Base-by-base conservation (phyloP, 2,797 vertebrate genomes). In the Borostomias antarcticus region DNA sequence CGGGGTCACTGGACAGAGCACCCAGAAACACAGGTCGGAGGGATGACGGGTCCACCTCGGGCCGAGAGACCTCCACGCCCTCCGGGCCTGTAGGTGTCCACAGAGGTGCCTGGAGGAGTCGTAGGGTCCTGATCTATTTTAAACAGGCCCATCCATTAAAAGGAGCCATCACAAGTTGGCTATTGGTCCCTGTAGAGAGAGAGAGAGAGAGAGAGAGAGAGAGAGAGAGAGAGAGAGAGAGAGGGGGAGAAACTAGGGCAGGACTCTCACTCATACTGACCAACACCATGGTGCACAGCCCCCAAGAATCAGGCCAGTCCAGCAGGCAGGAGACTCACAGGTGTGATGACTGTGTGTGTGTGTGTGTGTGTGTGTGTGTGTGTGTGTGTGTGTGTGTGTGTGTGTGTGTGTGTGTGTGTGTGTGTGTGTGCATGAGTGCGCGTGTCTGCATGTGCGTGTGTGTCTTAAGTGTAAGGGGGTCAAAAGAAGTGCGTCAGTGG, bases 251-350 rank as follows among this genome's bases (percentile, higher is more conserved):
- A 15, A 40, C 3, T 2, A 40, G 37, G 17, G 2, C 37, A 40
- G 17, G 85, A 83, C 82, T 89, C 86, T 88, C 86, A 87, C 88
- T 83, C 85, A 82, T 68, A 85, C 83, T 86, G 86, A 86, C 87
- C 87, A 86, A 77, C 85, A 33, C 70, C 75, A n/a, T 68, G 78
- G 80, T 76, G 82, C 83, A 86, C 84, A 85, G 78, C 84, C 80
- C 76, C 70, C 62, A 40, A 48, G 74, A 90, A 89, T 85, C 81
- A 88, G 87, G 87, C 88, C 87, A 88, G 66, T 83, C 81, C 70
- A 83, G 33, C 35, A 58, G 10, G 57, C 33, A 58, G 30, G 8
- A 35, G n/a, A 6, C n/a, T 33, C 19, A 25, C 0, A 2, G 4
- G 32, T 25, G 11, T 15, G 10, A 37, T 7, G 21, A 11, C 4